Evolutionary conservation across 2,888 invertebrate species (phyloP).

Genomic region (Campopleginae sp.): DNA sequence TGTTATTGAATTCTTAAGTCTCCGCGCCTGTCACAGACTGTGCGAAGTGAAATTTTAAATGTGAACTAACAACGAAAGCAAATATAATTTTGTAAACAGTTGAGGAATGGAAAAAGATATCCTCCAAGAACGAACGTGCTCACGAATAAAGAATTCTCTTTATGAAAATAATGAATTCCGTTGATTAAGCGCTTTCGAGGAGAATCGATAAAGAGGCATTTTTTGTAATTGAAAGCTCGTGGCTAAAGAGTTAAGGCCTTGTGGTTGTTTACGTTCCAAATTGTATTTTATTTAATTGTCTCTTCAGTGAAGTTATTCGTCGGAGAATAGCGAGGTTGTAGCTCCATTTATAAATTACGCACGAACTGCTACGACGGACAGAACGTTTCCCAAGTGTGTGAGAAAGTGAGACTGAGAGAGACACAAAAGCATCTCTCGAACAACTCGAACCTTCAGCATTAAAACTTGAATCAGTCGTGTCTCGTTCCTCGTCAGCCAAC

Average conservation of each 20-base stretch:
- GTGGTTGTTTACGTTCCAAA: conserved; percentile 21
- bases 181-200: neutral
- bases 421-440: conserved; percentile 48
- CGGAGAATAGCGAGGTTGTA: conserved; percentile 61
- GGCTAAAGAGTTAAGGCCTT: conserved; percentile 30
- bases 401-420: conserved; percentile 39
- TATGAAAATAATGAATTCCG: conserved; percentile 36
- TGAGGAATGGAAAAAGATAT: neutral
- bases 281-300: conserved; percentile 60
- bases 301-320: conserved; percentile 33
- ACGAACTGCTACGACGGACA: conserved; percentile 38
- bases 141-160: neutral
- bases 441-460: conserved; percentile 52
- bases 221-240: conserved; percentile 44
- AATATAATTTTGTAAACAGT: neutral
- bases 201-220: conserved; percentile 16
- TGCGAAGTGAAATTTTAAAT: neutral
- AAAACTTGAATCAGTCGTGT: conserved; percentile 65
- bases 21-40: neutral
- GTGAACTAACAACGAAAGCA: neutral
- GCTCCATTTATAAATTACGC: conserved; percentile 77
- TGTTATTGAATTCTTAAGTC: neutral
- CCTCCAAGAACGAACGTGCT: neutral
- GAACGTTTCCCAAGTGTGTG: conserved; percentile 42
- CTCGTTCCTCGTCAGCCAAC: conserved; percentile 61